These are phyloP conservation scores for Petrosia ficiformis DNA, from an alignment of 37 sponge, comb jelly and placozoan species.

Conservation along the genomic window DNA sequence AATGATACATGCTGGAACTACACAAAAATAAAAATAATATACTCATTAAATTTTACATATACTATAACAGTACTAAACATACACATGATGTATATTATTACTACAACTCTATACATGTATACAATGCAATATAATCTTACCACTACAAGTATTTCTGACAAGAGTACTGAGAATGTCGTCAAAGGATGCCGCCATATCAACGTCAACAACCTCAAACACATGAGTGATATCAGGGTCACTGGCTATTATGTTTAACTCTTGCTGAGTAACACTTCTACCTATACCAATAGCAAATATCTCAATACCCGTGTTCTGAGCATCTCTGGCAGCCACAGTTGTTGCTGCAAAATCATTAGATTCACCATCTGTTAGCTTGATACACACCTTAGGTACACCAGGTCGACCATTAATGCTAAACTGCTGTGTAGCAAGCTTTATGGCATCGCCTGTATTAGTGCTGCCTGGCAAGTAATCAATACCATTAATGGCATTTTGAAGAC, in stretches of 20 bases:
- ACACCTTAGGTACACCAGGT: constrained; percentile 7
- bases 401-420: not conserved
- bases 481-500: not conserved
- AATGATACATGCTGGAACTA: not conserved
- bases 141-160: not conserved
- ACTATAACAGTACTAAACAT: too few species aligned
- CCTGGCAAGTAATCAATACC: constrained; percentile 9
- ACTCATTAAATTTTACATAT: too few species aligned
- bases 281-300: constrained; percentile 26
- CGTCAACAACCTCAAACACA: not conserved
- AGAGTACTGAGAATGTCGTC: not conserved
- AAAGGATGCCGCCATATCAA: not conserved
- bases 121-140: too few species aligned
- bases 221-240: not conserved
- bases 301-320: not conserved
- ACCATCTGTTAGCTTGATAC: constrained; percentile 19
- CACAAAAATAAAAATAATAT: too few species aligned
- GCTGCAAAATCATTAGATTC: not conserved
- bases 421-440: constrained; percentile 7
- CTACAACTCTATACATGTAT: too few species aligned
- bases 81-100: too few species aligned
- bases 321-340: not conserved
- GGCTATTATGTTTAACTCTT: not conserved
- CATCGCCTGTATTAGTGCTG: constrained; percentile 14
- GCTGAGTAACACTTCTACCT: not conserved